Evolutionary conservation across 2,888 invertebrate species (phyloP), one percentile per base, ranked within the genome.

Genomic region (Drosophila cognata): DNA sequence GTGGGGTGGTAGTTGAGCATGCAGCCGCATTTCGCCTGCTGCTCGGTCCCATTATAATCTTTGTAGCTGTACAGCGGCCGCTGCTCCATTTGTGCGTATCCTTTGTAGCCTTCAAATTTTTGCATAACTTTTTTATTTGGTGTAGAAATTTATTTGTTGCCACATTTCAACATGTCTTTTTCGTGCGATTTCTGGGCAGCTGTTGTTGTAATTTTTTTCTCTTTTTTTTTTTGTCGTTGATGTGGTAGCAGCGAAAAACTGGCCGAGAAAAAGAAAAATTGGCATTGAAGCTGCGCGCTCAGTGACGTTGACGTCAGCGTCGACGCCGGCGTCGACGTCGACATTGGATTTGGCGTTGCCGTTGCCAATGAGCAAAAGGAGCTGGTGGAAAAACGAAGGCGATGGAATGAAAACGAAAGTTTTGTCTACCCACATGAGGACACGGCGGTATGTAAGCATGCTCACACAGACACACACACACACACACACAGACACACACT

Each of bases 331-430:
- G 56, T 25, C 3, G 58, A 8, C 66, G 78, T n/a, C 21, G 52
- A 11, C 53, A 63, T 25, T 13, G 41, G 46, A 61, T 64, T 28
- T 11, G 41, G 36, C 55, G 61, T 13, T 10, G 60, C 28, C 51
- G 67, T 16, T 35, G 38, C 38, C 58, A 51, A 28, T 43, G 60
- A 29, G 81, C 29, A 59, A 64, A 66, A 66, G 66, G 43, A 78
- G 69, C 65, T 68, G 33, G 3, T 56, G 66, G 29, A 72, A 84
- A 74, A 78, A 75, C 82, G 87, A 89, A 79, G 88, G 64, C 72
- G 71, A 69, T 55, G 55, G 58, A 71, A 75, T 55, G 86, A 91
- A 91, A 89, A 79, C 81, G 89, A 89, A 91, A 89, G 85, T 88
- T 81, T 77, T 77, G 71, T 67, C 74, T 84, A 71, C 72, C 78